Base-by-base conservation (phyloP, 2,113 vertebrate genomes). In the Tragelaphus scriptus region DNA sequence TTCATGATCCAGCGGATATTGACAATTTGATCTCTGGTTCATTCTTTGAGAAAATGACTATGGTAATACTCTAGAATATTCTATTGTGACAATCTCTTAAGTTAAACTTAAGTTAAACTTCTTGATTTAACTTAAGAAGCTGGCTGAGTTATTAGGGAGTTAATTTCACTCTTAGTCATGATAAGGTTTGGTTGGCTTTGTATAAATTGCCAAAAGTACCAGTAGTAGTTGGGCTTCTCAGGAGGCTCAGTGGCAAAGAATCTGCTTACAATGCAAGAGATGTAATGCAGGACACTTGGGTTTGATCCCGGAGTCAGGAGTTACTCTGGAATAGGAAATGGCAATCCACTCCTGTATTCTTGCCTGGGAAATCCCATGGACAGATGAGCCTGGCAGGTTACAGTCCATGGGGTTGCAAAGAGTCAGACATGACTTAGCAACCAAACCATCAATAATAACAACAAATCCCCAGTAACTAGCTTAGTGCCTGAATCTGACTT, bases 121-220 rank as follows among this genome's bases (percentile, higher is more conserved):
- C 71, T 91, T 88, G 47, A 79, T 77, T 96, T 97, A 89, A 59
- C 9, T 71, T 89, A 84, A 94, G 5, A 87, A 81, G 63, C 89
- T 97, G 82, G 90, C 80, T 96, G 93, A 95, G 26, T 84, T 96
- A 86, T 32, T 56, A 97, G n/a, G 11, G 47, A 89, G 63, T 93
- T 97, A 93, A 84, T 94, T 97, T 91, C 3, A 79, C 85, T 91
- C 19, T 95, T 85, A 81, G 59, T 61, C 25, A 92, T 15, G n/a
- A 82, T 61, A 91, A 71, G 30, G 8, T 88, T 94, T 97, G 58
- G 26, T 94, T 97, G 68, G 4, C 21, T 36, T 36, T 84, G 5
- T 82, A 85, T 32, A 96, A 82, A 94, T 93, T 81, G 26, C 28
- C 68, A 56, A 91, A 82, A 93, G 5, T 95, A 95, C 6, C 30